Percentiles rank a stretch among this genome's conserved stretches.
These are phyloP conservation scores for Sardinella longiceps DNA, from an alignment of 2,797 vertebrate genomes.

Conservation along the genomic window DNA sequence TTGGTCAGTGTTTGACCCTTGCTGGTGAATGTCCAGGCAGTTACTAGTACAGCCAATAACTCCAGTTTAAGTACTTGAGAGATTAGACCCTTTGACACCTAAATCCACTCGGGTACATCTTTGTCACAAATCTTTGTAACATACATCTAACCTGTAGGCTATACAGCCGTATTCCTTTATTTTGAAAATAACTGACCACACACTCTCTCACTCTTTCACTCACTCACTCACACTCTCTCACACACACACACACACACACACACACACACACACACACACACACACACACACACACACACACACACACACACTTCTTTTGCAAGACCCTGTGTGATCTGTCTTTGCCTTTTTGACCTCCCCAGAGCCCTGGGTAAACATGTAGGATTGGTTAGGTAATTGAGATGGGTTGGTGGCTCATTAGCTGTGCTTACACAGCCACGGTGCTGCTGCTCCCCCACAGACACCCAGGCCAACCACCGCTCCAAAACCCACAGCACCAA, in stretches of 20 bases:
- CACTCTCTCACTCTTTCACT: too few species aligned
- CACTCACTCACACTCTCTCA: too few species aligned
- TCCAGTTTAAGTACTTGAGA: neutral
- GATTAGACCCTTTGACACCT: neutral
- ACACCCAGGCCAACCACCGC: neutral
- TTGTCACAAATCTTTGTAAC: too few species aligned
- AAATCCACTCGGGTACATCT: neutral
- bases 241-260: too few species aligned
- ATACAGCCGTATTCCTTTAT: too few species aligned
- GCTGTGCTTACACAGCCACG: neutral
- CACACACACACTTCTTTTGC: neutral
- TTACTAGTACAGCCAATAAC: neutral
- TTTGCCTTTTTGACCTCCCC: neutral
- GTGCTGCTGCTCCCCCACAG: neutral
- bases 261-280: neutral
- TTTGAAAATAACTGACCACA: too few species aligned
- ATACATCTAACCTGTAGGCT: too few species aligned
- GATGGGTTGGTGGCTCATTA: slow-evolving; percentile 8
- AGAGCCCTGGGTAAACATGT: neutral
- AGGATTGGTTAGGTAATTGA: neutral
- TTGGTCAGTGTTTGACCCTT: neutral
- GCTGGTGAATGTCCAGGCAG: neutral
- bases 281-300: neutral
- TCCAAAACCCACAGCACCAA: neutral
- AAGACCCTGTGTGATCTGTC: neutral